Percentiles rank a stretch among this genome's conserved stretches.
phyloP scores from a whole-genome alignment of 2,888 invertebrate genomes.

The Parelbella ahira region DNA sequence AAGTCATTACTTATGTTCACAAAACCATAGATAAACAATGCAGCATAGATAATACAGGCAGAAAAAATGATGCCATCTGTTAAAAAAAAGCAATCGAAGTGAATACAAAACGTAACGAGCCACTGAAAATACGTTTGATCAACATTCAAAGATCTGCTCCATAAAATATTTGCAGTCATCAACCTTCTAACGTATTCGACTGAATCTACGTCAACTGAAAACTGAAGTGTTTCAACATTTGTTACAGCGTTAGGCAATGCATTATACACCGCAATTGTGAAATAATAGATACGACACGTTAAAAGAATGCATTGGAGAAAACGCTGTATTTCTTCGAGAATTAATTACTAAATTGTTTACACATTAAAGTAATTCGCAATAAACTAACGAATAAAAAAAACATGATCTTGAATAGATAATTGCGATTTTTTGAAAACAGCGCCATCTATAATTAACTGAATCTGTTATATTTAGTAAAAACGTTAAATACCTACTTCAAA shows the following conservation, averaged over 20 bases:
- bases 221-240: conserved; percentile 30
- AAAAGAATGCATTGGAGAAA: not conserved
- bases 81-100: conserved; percentile 11
- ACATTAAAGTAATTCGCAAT: no score
- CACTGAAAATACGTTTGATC: conserved; percentile 30
- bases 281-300: conserved; percentile 30
- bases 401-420: no score
- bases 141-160: conserved; percentile 29
- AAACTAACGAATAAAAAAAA: no score
- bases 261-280: conserved; percentile 36
- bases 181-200: conserved; percentile 45
- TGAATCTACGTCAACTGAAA: conserved; percentile 40
- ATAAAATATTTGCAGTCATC: conserved; percentile 39
- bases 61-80: not conserved
- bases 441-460: no score
- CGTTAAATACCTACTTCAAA: no score
- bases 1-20: no score
- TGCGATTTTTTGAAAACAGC: no score
- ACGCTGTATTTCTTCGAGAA: no score
- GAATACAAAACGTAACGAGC: conserved; percentile 26
- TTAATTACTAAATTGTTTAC: no score
- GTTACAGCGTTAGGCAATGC: conserved; percentile 33
- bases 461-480: no score
- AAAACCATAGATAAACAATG: no score
- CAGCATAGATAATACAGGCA: conserved; percentile 3